Percentiles rank a stretch among this genome's conserved stretches.
Evolutionary conservation across 2,113 vertebrate genomes (phyloP).

Genomic region (Ornithorhynchus anatinus): DNA sequence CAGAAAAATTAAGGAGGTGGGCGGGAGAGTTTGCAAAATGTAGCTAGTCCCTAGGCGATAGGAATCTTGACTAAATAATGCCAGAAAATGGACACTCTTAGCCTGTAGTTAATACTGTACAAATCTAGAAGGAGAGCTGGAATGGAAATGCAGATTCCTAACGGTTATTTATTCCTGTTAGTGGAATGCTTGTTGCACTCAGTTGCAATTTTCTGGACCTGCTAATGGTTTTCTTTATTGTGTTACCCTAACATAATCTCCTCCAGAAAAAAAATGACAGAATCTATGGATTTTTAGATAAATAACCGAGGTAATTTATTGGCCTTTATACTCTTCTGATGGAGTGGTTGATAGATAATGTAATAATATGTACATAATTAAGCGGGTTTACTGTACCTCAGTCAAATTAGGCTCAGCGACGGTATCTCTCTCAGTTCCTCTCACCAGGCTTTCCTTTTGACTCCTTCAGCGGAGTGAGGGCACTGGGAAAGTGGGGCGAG

Average conservation of each 20-base stretch:
- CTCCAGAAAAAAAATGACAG: constrained; percentile 53
- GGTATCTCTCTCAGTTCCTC: background rate
- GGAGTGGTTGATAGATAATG: constrained; percentile 65
- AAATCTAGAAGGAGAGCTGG: background rate
- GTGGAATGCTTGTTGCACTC: constrained; percentile 60
- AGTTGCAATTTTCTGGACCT: constrained; percentile 57
- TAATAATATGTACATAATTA: constrained; percentile 66
- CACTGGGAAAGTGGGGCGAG: background rate
- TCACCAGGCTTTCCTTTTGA: constrained; percentile 7
- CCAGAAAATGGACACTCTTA: background rate
- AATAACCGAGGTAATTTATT: constrained; percentile 75
- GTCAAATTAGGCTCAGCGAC: constrained; percentile 51
- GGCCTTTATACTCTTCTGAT: constrained; percentile 71
- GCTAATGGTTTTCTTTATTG: constrained; percentile 58
- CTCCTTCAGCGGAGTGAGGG: background rate
- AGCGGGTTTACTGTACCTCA: constrained; percentile 50
- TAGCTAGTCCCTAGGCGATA: background rate
- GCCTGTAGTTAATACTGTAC: background rate
- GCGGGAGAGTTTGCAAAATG: background rate
- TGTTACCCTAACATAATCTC: constrained; percentile 45
- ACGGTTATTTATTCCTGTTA: constrained; percentile 58
- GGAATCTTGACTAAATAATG: background rate
- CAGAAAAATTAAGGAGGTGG: background rate
- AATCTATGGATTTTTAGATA: constrained; percentile 67
- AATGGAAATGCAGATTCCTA: constrained; percentile 21